Conservation (phyloP, 1,140 invertebrate species). For the Drosophila sp. region DNA sequence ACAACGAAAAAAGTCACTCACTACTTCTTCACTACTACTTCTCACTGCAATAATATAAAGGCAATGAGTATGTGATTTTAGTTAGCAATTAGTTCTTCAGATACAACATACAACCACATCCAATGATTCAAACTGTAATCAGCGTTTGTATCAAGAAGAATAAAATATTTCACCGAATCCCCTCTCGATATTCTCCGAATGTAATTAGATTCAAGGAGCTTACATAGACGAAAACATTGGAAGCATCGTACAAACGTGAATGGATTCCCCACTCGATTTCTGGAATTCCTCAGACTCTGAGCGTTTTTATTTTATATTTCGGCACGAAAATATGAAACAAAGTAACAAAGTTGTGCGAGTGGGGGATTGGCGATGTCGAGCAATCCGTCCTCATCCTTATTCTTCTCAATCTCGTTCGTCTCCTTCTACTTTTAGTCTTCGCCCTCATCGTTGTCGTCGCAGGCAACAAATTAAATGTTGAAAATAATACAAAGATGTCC, state of each 20-base stretch:
- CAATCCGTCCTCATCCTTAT: constrained; percentile 27
- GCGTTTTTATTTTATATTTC: constrained; percentile 68
- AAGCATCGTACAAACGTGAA: constrained; percentile 19
- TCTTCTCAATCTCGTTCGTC: neutral
- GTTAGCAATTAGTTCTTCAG: constrained; percentile 49
- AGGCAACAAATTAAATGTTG: constrained; percentile 82
- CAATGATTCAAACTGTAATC: neutral
- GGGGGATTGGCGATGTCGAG: constrained; percentile 46
- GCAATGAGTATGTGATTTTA: constrained; percentile 47
- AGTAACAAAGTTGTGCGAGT: constrained; percentile 43
- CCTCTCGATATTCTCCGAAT: constrained; percentile 71
- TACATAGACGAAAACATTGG: constrained; percentile 74
- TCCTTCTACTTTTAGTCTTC: neutral
- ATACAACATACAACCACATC: constrained; percentile 14
- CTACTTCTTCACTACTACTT: constrained; percentile 23
- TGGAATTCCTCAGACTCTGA: constrained; percentile 1
- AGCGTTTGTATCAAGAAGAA: constrained; percentile 1
- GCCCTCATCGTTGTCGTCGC: constrained; percentile 56
- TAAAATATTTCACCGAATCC: constrained; percentile 11
- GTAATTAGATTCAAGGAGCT: constrained; percentile 81
- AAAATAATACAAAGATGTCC: constrained; percentile 83
- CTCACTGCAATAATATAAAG: neutral
- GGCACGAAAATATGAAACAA: constrained; percentile 73
- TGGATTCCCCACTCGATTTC: neutral
- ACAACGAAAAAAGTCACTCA: constrained; percentile 10